These are phyloP conservation scores for Dysidea cf. avara DNA, from an alignment of 37 sponge, comb jelly and placozoan species.

Conservation along the genomic window DNA sequence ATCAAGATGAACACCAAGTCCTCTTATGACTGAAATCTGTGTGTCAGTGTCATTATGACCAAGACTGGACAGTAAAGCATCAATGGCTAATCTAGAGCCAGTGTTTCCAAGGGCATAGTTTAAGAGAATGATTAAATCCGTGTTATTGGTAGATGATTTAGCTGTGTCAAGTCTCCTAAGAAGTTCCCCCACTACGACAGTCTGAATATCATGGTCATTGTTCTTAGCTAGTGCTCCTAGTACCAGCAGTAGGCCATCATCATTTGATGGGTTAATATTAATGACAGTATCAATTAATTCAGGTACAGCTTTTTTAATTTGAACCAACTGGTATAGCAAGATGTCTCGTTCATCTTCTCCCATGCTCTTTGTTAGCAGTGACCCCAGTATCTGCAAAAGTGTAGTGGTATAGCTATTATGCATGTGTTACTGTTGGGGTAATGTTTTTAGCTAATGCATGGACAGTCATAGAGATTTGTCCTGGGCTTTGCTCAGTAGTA, in stretches of 20 bases:
- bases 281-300: background rate
- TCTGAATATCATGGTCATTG: too few relatives aligned
- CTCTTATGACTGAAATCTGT: constrained; percentile 30
- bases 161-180: constrained; percentile 8
- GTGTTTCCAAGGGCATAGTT: constrained; percentile 58
- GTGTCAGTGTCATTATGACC: constrained; percentile 23
- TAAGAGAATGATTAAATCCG: constrained; percentile 9
- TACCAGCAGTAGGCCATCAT: constrained; percentile 27
- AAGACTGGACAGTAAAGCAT: constrained; percentile 23
- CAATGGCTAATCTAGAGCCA: constrained; percentile 12
- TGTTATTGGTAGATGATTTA: background rate
- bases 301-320: too few relatives aligned
- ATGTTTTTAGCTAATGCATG: too few relatives aligned
- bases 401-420: too few relatives aligned
- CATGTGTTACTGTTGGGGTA: too few relatives aligned
- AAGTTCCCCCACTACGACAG: constrained; percentile 7
- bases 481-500: too few relatives aligned
- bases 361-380: background rate
- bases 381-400: background rate
- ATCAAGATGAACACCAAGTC: constrained; percentile 15
- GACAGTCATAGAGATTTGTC: too few relatives aligned
- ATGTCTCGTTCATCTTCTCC: background rate
- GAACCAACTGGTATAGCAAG: background rate
- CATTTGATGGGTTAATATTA: background rate
- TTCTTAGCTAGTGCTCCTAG: constrained; percentile 27